phyloP scores from a whole-genome alignment of 2,797 vertebrate genomes.

The Danionella dracula region DNA sequence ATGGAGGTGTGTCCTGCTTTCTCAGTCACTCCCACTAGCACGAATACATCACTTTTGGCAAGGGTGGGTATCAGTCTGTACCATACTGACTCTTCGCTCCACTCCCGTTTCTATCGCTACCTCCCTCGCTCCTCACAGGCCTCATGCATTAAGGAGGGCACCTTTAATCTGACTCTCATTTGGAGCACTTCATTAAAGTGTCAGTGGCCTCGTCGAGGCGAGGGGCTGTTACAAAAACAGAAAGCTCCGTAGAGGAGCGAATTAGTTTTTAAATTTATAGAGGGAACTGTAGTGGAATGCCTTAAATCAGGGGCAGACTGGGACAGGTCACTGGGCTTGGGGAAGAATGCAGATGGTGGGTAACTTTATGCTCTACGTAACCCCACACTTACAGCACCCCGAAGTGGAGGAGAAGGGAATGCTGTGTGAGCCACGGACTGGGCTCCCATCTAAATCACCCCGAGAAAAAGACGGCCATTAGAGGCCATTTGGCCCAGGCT shows the following conservation, averaged over 20 bases:
- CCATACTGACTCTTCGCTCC: constrained; percentile 74
- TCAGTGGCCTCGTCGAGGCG: constrained; percentile 83
- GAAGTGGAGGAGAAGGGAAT: constrained; percentile 74
- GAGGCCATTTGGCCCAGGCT: constrained; percentile 85
- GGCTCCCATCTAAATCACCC: constrained; percentile 93
- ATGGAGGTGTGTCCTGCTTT: constrained; percentile 73
- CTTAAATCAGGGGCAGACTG: constrained; percentile 90
- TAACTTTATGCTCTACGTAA: constrained; percentile 78
- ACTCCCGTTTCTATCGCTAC: constrained; percentile 47
- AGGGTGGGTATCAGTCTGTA: constrained; percentile 85
- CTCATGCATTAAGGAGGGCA: constrained; percentile 46
- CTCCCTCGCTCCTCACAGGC: constrained; percentile 51
- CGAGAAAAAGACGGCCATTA: constrained; percentile 89
- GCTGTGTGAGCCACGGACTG: constrained; percentile 52
- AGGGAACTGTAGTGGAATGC: constrained; percentile 79
- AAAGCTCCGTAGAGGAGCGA: constrained; percentile 89
- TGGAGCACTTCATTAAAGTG: constrained; percentile 98
- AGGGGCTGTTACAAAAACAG: constrained; percentile 84
- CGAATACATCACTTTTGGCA: constrained; percentile 75
- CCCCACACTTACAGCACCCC: constrained; percentile 79
- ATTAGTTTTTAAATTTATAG: constrained; percentile 92
- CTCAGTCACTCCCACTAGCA: constrained; percentile 61
- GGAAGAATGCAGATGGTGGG: constrained; percentile 82
- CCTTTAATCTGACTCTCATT: constrained; percentile 97
- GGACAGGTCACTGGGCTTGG: constrained; percentile 85